Base-by-base conservation (phyloP, 1,140 invertebrate genomes). In the Drosophila guanche region DNA sequence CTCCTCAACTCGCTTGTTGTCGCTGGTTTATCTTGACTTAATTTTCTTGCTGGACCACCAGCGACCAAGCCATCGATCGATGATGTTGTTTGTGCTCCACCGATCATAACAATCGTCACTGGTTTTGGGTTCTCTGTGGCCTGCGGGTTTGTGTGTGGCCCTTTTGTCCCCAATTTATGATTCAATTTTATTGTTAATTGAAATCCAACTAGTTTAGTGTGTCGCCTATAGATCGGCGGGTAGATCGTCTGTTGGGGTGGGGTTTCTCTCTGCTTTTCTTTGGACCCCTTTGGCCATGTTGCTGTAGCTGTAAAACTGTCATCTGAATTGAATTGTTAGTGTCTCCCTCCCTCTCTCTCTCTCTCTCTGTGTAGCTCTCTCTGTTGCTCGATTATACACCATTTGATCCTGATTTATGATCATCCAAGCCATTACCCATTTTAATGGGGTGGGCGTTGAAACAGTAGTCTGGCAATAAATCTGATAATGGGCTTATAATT, bases 161-260 rank as follows among this genome's bases (percentile, higher is more conserved):
- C 61, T 76, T 76, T 76, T 50, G 20, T 40, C 54, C 69, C 66
- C 69, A 50, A 78, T 86, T 90, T 90, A 90, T 90, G 83, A 63
- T 90, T 90, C 84, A 88, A 73, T 90, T 90, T 90, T 86, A 90
- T 90, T 90, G 86, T 90, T 90, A 90, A 90, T 90, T 90, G 86
- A 90, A 90, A 90, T 72, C 74, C 88, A 90, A 90, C 86, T 90
- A 90, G 86, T 90, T 90, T 86, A 83, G 80, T 85, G 70, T 83
- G 62, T 76, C 60, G 76, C 61, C 51, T 16, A 23, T 52, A 20
- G 16, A 20, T 20, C 16, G 16, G 16, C 16, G 0, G 23, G 6
- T 60, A 12, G 23, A 16, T 20, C 14, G 14, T 23, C 14, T 40
- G n/a, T 43, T 51, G 48, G 70, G 76, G 76, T 63, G 76, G 59